phyloP scores from a whole-genome alignment of 2,888 invertebrate genomes.

The Phytoseiulus persimilis region DNA sequence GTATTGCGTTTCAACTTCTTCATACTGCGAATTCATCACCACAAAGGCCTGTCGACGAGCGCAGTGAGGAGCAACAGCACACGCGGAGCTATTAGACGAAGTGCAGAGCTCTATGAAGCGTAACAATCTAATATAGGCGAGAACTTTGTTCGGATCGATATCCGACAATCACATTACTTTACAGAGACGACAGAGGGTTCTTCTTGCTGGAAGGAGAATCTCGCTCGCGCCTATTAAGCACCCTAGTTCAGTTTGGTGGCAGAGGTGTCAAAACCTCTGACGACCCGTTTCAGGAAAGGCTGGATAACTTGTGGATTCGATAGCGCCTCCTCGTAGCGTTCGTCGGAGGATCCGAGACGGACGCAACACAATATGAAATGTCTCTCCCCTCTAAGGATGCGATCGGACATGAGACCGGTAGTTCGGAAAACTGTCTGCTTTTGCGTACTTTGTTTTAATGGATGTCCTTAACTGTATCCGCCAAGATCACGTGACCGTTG shows the following conservation, averaged over 20 bases:
- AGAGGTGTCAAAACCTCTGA: neutral
- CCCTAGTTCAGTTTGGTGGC: neutral
- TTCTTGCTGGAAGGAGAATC: neutral
- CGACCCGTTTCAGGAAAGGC: neutral
- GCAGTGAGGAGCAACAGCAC: neutral
- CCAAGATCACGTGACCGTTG: too few species aligned
- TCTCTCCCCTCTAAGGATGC: neutral
- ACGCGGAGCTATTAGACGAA: neutral
- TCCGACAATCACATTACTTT: neutral
- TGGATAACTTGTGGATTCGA: neutral
- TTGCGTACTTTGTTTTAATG: neutral
- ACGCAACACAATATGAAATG: neutral
- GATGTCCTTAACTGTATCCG: too few species aligned
- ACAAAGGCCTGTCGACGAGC: neutral
- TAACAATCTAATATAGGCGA: neutral
- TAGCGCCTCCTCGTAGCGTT: neutral
- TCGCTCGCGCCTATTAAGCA: conserved; percentile 5
- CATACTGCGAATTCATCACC: neutral
- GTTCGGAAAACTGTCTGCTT: too few species aligned
- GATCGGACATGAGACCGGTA: too few species aligned
- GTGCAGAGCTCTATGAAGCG: neutral
- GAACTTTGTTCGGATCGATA: too few species aligned
- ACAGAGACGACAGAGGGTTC: neutral
- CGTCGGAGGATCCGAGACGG: neutral
- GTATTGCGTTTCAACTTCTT: neutral